These are phyloP conservation scores for Sebastes miniatus DNA, from an alignment of 2,797 vertebrate species.

Conservation along the genomic window DNA sequence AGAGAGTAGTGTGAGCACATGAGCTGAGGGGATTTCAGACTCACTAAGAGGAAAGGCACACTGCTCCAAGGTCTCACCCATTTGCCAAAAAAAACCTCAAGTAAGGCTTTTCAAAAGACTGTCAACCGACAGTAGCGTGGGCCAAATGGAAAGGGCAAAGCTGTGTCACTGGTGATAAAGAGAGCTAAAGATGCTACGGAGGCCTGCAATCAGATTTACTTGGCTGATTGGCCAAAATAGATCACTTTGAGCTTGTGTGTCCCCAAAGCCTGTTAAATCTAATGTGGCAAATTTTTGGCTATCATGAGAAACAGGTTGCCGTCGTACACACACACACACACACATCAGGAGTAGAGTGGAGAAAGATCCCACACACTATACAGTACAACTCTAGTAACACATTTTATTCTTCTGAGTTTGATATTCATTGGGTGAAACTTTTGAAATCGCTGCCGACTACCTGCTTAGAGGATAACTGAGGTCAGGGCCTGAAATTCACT, in stretches of 20 bases:
- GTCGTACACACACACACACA: neutral
- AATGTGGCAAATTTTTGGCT: slow-evolving; percentile 33
- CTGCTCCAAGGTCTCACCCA: slow-evolving; percentile 23
- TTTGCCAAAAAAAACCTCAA: slow-evolving; percentile 28
- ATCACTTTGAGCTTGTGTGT: slow-evolving; percentile 53
- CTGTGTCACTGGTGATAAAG: slow-evolving; percentile 46
- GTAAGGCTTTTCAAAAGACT: slow-evolving; percentile 51
- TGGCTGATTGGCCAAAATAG: slow-evolving; percentile 65
- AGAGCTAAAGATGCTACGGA: slow-evolving; percentile 50
- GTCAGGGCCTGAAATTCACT: neutral
- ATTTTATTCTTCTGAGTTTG: neutral
- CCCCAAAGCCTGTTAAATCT: slow-evolving; percentile 55
- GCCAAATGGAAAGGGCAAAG: slow-evolving; percentile 40
- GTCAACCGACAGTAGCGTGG: slow-evolving; percentile 30
- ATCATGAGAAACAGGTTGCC: slow-evolving; percentile 2
- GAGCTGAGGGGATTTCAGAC: neutral
- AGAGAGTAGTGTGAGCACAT: slow-evolving; percentile 1
- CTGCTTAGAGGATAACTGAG: neutral
- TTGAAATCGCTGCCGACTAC: neutral
- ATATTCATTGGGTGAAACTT: neutral
- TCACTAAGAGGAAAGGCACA: slow-evolving; percentile 9
- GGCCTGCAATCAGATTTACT: slow-evolving; percentile 57
- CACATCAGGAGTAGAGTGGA: neutral
- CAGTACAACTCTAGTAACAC: neutral
- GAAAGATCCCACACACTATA: neutral